These are phyloP conservation scores for Halictus ligatus DNA, from an alignment of 2,888 invertebrate species.

Conservation along the genomic window DNA sequence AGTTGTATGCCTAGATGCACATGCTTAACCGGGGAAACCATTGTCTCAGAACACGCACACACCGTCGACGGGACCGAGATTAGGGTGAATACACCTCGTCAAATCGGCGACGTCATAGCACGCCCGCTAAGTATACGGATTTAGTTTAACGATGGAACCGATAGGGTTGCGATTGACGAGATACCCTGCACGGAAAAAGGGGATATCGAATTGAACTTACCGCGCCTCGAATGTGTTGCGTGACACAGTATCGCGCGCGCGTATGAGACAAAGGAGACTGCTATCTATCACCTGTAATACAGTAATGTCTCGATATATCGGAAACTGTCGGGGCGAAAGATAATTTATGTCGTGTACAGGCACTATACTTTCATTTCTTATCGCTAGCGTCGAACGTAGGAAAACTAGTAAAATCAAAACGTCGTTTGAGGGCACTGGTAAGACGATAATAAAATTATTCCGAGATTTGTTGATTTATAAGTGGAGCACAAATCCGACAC, in stretches of 20 bases:
- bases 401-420: neutral
- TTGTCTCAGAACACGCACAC: constrained; percentile 50
- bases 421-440: too few species aligned
- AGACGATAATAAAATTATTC: too few species aligned
- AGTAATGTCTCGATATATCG: neutral
- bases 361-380: neutral
- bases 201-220: neutral
- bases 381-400: neutral
- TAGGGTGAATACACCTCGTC: constrained; percentile 21
- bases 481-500: too few species aligned
- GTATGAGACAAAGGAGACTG: neutral
- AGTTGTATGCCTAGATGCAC: constrained; percentile 33
- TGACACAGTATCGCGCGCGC: neutral
- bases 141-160: constrained; percentile 24
- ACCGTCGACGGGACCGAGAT: constrained; percentile 38
- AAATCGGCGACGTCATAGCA: constrained; percentile 13
- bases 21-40: constrained; percentile 22
- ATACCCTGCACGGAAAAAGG: neutral
- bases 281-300: neutral
- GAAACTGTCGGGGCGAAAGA: neutral
- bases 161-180: constrained; percentile 16
- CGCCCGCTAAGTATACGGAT: constrained; percentile 10
- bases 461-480: too few species aligned
- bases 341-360: neutral
- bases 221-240: neutral